phyloP scores from a whole-genome alignment of 1,140 invertebrate species.

The Onthophagus taurus region DNA sequence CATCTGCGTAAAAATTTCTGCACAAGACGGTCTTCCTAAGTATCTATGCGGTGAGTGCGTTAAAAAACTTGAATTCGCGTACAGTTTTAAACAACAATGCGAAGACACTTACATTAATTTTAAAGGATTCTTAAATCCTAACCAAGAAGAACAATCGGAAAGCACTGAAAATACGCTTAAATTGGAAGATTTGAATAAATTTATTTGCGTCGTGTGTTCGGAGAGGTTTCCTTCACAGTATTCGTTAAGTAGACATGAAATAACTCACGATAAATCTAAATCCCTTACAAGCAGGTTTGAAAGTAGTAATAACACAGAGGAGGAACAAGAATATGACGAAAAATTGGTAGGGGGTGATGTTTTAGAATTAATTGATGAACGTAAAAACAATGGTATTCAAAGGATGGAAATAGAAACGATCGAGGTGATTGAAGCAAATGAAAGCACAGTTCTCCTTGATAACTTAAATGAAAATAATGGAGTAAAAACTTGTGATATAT shows the following conservation, averaged over 20 bases:
- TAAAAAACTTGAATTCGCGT: constrained; percentile 10
- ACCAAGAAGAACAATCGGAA: too few relatives aligned
- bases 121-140: constrained; percentile 5
- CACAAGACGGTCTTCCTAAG: constrained; percentile 10
- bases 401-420: background rate
- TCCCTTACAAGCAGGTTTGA: constrained; percentile 8
- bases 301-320: background rate
- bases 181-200: background rate
- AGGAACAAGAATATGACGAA: background rate
- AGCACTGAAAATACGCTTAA: background rate
- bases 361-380: constrained; percentile 2
- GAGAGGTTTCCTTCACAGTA: constrained; percentile 8
- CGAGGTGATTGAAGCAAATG: too few relatives aligned
- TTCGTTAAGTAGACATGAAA: constrained; percentile 8
- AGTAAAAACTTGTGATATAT: constrained; percentile 9
- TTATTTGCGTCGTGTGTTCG: constrained; percentile 3
- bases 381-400: background rate
- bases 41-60: constrained; percentile 10
- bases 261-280: constrained; percentile 8
- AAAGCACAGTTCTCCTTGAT: background rate
- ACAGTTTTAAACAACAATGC: constrained; percentile 12
- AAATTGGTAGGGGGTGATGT: background rate
- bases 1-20: background rate
- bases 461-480: background rate
- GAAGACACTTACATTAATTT: constrained; percentile 7